Evolutionary conservation across 2,113 vertebrate genomes (phyloP), one percentile per base, ranked within the genome.

Genomic region (Pseudorasbora parva): DNA sequence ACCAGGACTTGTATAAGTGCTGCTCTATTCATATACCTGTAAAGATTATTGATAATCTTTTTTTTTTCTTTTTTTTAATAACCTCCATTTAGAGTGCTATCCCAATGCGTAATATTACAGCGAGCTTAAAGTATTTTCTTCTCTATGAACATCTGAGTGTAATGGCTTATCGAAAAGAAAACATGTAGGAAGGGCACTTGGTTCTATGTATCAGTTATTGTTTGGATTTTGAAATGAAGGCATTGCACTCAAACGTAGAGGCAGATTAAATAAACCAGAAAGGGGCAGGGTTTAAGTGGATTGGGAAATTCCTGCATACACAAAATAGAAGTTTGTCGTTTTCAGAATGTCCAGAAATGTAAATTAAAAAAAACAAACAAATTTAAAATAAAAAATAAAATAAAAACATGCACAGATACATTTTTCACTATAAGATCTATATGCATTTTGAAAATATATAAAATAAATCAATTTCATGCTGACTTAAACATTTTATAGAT

Each of bases 31-130:
- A 83, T 87, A 87, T 90, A 89, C 30, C 82, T 72, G 87, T 84
- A 84, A 83, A 80, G 72, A 84, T 91, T 86, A 89, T 89, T 91
- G 88, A 92, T 90, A 88, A 90, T 80, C 71, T 84, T 11, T 11
- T 45, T 11, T 11, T 11, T 11, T 45, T 45, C 0, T 11, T 11
- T 45, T 45, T 0, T 45, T 89, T 89, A 91, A 87, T 75, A 77
- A 82, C 69, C 87, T 90, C 87, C 71, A 81, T 89, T 90, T 79
- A 85, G 86, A 90, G 89, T 88, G 86, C 80, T 86, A 87, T 90
- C 81, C 74, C 72, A 84, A 88, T n/a, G 43, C 83, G 88, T 85
- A 90, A 87, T 87, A 90, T 91, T 82, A 90, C 74, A 75, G 51
- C 83, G 66, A 89, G 87, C 87, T 91, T 88, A 51, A 17, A 51